These are phyloP conservation scores for Melitaea cinxia DNA, from an alignment of 1,140 invertebrate species.

Conservation along the genomic window DNA sequence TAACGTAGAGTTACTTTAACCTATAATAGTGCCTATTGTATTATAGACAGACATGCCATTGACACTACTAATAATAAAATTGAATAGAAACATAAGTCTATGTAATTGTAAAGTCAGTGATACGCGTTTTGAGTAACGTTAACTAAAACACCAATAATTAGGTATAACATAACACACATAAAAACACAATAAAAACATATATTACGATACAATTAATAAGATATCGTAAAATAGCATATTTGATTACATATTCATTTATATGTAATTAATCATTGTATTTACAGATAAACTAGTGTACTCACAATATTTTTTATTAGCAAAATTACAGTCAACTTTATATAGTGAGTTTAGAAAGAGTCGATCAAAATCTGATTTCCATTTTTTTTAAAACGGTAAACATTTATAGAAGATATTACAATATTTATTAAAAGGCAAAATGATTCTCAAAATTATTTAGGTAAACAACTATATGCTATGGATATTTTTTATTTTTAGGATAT, in stretches of 20 bases:
- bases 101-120: slow-evolving; percentile 8
- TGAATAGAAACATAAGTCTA: slow-evolving; percentile 6
- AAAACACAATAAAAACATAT: not conserved
- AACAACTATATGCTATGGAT: no score
- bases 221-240: slow-evolving; percentile 1
- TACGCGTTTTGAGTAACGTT: slow-evolving; percentile 2
- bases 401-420: no score
- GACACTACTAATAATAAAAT: not conserved
- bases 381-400: no score
- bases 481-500: no score
- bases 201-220: not conserved
- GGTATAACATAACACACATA: not conserved
- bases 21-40: not conserved
- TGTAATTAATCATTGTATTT: not conserved
- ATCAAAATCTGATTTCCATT: not conserved
- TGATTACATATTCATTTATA: not conserved
- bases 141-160: slow-evolving; percentile 14
- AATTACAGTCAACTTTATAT: not conserved
- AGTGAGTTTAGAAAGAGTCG: not conserved
- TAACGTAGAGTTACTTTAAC: not conserved
- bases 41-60: not conserved
- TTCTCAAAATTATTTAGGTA: no score
- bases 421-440: no score
- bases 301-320: slow-evolving; percentile 28
- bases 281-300: slow-evolving; percentile 11